Base-by-base conservation (phyloP, 2,888 invertebrate species). In the Ernsta delagoae region DNA sequence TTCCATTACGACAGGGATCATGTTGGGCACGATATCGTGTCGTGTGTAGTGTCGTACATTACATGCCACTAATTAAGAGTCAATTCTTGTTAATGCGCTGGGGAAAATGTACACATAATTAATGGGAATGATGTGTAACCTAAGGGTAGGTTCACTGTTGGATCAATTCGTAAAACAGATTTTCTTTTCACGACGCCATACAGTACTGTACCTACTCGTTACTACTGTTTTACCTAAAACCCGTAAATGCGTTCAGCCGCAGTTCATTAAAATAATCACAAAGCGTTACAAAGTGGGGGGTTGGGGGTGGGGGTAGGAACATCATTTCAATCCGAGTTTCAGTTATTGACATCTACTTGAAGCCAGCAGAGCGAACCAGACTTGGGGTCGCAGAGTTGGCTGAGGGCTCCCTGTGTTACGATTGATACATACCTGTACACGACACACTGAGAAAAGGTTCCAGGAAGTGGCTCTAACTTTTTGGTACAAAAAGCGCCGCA, bases 331-430 rank as follows among this genome's bases (percentile, higher is more conserved):
- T 60, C 54, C 43, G 43, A 43, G 53, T 67, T 59, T 61, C 67
- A 67, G 67, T 61, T 67, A 60, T 71, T 65, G 54, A 65, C 61
- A 72, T 59, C 65, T 70, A 63, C 68, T 69, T 60, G 59, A 66
- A 62, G 48, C 24, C 67, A 64, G 53, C 65, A 64, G 65, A 41
- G 67, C 61, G 71, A 59, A 63, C 63, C 66, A 64, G 71, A 63
- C 59, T 64, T 67, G 64, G 67, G 68, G 65, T 53, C 56, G 34
- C 31, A 4, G 54, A 31, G 31, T 8, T 53, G 41, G 11, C 16
- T 6, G 59, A 56, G 65, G 39, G 59, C 65, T 45, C 59, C 54
- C 41, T 41, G 48, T 43, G 45, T 50, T 50, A 16, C 50, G n/a
- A 45, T 45, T 48, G 48, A 48, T 48, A 43, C 43, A 43, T 9